Evolutionary conservation across 2,113 vertebrate species (phyloP).

Genomic region (Nothobranchius kuhntae): DNA sequence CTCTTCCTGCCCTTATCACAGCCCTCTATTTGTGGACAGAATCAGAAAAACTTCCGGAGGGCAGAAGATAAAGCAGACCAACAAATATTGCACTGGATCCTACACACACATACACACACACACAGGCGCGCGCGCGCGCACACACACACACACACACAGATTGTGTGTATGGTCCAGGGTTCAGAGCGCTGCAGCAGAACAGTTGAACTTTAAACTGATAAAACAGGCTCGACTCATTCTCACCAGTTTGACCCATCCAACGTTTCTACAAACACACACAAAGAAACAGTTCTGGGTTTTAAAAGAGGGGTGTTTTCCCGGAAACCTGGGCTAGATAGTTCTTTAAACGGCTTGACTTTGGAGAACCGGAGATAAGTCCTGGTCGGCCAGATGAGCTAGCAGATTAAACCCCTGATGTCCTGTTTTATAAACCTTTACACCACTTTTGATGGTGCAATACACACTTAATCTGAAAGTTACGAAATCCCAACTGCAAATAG

Average conservation of each 20-base stretch:
- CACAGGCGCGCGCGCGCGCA: background rate
- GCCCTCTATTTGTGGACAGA: slow-evolving; percentile 43
- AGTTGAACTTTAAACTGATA: slow-evolving; percentile 67
- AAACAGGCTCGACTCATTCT: slow-evolving; percentile 17
- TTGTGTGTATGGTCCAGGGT: slow-evolving; percentile 53
- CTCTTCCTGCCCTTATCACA: slow-evolving; percentile 65
- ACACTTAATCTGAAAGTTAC: too few relatives aligned
- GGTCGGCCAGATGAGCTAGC: too few relatives aligned
- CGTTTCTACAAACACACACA: slow-evolving; percentile 1
- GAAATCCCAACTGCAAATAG: too few relatives aligned
- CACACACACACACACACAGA: background rate
- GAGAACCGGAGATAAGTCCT: too few relatives aligned
- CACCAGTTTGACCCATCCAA: slow-evolving; percentile 2
- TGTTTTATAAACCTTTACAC: too few relatives aligned
- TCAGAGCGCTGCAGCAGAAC: slow-evolving; percentile 40
- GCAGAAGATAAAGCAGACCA: slow-evolving; percentile 60
- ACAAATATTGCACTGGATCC: slow-evolving; percentile 42
- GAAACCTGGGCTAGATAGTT: too few relatives aligned
- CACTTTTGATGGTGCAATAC: too few relatives aligned
- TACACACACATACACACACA: background rate
- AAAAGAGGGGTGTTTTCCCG: too few relatives aligned
- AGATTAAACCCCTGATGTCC: too few relatives aligned
- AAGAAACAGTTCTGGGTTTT: too few relatives aligned
- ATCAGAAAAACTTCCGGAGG: slow-evolving; percentile 69
- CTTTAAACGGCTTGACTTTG: too few relatives aligned